Evolutionary conservation across 2,797 vertebrate genomes (phyloP), one percentile per base, ranked within the genome.

Genomic region (Aldrovandia affinis): DNA sequence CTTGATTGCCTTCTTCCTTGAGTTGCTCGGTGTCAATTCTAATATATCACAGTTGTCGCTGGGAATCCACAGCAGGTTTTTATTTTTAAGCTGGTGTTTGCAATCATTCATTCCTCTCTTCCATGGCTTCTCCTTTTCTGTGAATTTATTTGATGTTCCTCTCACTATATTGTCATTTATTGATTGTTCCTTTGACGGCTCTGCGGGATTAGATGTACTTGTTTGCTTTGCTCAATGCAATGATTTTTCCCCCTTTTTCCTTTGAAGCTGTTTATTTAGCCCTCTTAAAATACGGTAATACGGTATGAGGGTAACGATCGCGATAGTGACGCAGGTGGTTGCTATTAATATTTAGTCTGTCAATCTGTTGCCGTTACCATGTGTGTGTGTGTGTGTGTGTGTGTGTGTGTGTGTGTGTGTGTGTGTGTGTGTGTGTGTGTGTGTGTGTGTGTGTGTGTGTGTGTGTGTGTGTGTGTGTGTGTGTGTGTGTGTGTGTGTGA

Each of bases 81-180:
- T 9, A 39, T 54, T 73, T 83, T 73, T 7, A 22, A 36, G 9
- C 28, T 83, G 28, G 63, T 54, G 12, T 83, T 75, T 36, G 47
- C 33, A 22, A 61, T 79, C 22, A 10, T 82, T 54, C 52, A 55
- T 54, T 54, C 25, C 30, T 55, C 50, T 73, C 47, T 22, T 25
- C 44, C 65, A 44, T 14, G 57, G 6, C 59, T 73, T 75, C 28
- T 9, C 2, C 65, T 55, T 8, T 50, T 52, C 50, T 25, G 47
- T 54, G 57, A 39, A 55, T 73, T 75, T 83, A 75, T 61, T 81
- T 81, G 36, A 63, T 61, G 57, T 61, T 65, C 39, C 39, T 14
- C 57, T 30, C 20, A 44, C 52, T 81, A 81, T 81, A 81, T 83
- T 54, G 42, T 73, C 81, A 83, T 83, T 73, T 75, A 83, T 81